A percentile compares a stretch with the other conserved stretches of the same genome.
These are phyloP conservation scores for Phoronis australis DNA, from an alignment of 2,888 invertebrate species.

Conservation along the genomic window DNA sequence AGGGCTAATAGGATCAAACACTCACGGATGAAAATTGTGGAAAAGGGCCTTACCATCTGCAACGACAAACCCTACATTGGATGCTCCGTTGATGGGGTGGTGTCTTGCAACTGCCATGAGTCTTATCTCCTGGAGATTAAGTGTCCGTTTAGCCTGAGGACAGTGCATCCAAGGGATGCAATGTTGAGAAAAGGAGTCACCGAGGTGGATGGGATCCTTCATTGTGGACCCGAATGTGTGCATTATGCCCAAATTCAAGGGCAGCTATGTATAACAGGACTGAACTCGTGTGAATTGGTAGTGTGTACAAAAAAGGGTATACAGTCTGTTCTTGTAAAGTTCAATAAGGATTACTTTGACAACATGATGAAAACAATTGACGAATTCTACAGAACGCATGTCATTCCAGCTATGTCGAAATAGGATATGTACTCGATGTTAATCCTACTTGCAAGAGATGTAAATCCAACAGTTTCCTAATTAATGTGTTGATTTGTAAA, in stretches of 20 bases:
- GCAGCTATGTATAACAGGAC: slow-evolving; percentile 2
- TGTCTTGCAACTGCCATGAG: slow-evolving; percentile 5
- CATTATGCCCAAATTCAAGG: slow-evolving; percentile 8
- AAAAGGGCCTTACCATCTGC: slow-evolving; percentile 3
- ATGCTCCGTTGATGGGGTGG: slow-evolving; percentile 8
- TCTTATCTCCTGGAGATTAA: slow-evolving; percentile 6
- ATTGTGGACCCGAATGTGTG: background rate
- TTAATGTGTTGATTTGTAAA: too few relatives aligned
- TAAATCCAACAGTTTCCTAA: too few relatives aligned
- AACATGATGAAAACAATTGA: too few relatives aligned
- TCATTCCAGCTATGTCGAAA: too few relatives aligned
- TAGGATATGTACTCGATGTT: too few relatives aligned
- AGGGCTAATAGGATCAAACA: slow-evolving; percentile 1
- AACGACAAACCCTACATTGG: slow-evolving; percentile 3
- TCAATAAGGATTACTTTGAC: slow-evolving; percentile 3
- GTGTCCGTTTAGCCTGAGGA: slow-evolving; percentile 4
- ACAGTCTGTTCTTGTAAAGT: background rate
- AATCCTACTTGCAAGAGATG: too few relatives aligned
- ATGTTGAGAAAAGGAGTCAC: background rate
- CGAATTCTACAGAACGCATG: too few relatives aligned
- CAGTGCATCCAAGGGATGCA: slow-evolving; percentile 1
- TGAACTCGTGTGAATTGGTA: slow-evolving; percentile 6
- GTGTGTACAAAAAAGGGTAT: slow-evolving; percentile 9
- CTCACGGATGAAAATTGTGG: slow-evolving; percentile 1
- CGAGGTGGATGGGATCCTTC: background rate